These are phyloP conservation scores for Frankliniella intonsa DNA, from an alignment of 2,888 invertebrate species.

Conservation along the genomic window DNA sequence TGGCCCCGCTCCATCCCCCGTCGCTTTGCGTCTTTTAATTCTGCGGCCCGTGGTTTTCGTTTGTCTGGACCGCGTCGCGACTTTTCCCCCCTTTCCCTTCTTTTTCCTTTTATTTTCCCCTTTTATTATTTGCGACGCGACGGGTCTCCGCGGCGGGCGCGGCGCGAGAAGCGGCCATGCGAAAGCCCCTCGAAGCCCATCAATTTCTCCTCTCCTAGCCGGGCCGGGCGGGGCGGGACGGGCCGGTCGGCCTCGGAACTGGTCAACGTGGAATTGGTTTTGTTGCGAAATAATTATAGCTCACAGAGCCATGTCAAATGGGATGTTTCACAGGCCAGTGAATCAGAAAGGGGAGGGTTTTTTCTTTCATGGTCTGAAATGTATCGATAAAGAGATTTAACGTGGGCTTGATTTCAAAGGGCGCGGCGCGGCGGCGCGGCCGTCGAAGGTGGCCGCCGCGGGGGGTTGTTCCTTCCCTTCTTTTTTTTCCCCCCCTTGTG, in stretches of 20 bases:
- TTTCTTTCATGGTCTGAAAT: background rate
- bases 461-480: background rate
- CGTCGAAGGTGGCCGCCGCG: background rate
- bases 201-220: background rate
- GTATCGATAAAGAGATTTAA: conserved; percentile 14
- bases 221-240: background rate
- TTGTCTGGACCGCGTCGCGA: too few relatives aligned
- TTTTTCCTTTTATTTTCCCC: too few relatives aligned
- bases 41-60: too few relatives aligned
- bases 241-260: background rate
- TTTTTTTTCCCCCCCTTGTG: background rate
- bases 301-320: conserved; percentile 15
- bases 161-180: background rate
- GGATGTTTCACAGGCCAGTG: conserved; percentile 11
- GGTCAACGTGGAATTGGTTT: conserved; percentile 3
- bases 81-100: too few relatives aligned
- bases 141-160: background rate
- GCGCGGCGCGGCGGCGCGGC: background rate
- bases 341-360: background rate
- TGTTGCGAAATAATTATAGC: conserved; percentile 16
- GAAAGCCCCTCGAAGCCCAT: background rate
- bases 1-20: background rate
- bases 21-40: too few relatives aligned
- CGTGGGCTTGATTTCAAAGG: conserved; percentile 21
- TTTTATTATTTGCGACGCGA: too few relatives aligned